These are phyloP conservation scores for Esox niger DNA, from an alignment of 2,113 vertebrate genomes.

Conservation along the genomic window DNA sequence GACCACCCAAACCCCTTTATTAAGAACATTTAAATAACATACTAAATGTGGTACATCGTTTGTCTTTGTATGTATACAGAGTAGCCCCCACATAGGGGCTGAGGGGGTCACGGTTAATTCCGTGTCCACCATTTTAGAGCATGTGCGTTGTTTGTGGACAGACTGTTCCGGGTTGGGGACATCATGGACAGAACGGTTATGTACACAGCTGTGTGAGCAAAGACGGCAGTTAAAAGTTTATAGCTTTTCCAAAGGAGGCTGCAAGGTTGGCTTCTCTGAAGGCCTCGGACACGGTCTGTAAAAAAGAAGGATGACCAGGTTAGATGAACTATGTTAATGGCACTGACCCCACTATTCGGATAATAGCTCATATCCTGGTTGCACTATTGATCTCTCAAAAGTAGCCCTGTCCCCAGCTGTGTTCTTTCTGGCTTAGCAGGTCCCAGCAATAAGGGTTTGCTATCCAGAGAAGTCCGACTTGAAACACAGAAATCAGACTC, in stretches of 20 bases:
- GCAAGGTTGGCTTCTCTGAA: constrained; percentile 98
- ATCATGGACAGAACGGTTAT: constrained; percentile 34
- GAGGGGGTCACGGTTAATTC: background rate
- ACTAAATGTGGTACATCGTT: constrained; percentile 32
- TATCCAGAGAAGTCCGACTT: no score
- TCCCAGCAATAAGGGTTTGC: no score
- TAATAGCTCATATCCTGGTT: no score
- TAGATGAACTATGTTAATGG: background rate
- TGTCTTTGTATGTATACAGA: constrained; percentile 3
- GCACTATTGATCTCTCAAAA: background rate
- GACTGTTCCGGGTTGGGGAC: background rate
- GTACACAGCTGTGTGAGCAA: constrained; percentile 44
- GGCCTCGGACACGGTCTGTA: constrained; percentile 96
- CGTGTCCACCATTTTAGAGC: background rate
- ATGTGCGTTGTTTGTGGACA: constrained; percentile 3
- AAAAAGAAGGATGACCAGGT: constrained; percentile 30
- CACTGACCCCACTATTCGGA: background rate
- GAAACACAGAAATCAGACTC: no score
- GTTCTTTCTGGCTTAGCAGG: no score
- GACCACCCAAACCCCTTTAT: constrained; percentile 24
- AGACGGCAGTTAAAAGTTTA: constrained; percentile 85
- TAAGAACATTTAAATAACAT: constrained; percentile 61
- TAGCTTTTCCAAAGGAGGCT: constrained; percentile 95
- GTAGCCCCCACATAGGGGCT: constrained; percentile 3
- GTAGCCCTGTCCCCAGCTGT: background rate